Evolutionary conservation across 2,113 vertebrate species (phyloP).

Genomic region (Phycodurus eques): DNA sequence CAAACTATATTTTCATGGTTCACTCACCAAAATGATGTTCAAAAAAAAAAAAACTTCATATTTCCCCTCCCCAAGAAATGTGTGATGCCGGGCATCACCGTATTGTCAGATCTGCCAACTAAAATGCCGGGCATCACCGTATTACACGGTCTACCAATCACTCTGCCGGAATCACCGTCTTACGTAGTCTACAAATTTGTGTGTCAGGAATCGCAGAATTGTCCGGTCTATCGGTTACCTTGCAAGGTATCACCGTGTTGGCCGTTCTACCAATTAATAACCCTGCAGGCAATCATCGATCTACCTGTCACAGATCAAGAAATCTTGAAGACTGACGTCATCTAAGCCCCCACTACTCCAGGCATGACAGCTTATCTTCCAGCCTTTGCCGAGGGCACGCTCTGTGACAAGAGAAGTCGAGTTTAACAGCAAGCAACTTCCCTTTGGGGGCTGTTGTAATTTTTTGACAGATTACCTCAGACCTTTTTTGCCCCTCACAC

Average conservation of each 20-base stretch:
- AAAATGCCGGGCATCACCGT: too few relatives aligned
- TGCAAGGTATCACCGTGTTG: background rate
- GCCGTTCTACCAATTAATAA: background rate
- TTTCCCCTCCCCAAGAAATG: background rate
- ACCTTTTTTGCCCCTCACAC: too few relatives aligned
- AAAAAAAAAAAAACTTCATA: background rate
- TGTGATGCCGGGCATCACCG: too few relatives aligned
- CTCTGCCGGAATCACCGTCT: too few relatives aligned
- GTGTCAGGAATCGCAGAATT: too few relatives aligned
- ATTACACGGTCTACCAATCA: too few relatives aligned
- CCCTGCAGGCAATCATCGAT: background rate
- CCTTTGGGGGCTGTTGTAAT: background rate
- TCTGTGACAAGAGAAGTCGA: slow-evolving; percentile 15
- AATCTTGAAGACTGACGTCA: background rate
- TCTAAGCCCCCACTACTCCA: background rate
- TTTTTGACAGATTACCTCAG: background rate
- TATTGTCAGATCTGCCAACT: too few relatives aligned
- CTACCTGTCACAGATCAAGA: background rate
- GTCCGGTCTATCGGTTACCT: background rate
- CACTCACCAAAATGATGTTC: background rate
- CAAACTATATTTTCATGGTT: background rate
- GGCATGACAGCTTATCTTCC: slow-evolving; percentile 7
- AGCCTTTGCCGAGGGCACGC: slow-evolving; percentile 17
- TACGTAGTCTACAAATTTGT: too few relatives aligned
- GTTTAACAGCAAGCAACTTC: slow-evolving; percentile 1